Evolutionary conservation across 23 tunicate genomes (phyloP).

Genomic region (Styela plicata): DNA sequence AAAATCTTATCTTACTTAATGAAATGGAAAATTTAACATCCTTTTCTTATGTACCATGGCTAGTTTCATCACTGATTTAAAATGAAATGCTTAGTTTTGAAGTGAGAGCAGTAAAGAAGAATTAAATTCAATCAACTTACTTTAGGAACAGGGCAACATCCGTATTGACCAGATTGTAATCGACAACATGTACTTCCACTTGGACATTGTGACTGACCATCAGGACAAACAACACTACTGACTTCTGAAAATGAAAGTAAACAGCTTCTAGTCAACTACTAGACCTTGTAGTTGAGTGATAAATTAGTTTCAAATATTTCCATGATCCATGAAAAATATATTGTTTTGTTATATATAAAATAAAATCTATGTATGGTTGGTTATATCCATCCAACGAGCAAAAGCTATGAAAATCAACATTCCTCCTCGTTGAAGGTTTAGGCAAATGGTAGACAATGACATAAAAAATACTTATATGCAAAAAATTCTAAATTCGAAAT

Average conservation of each 20-base stretch:
- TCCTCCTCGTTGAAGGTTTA: too few species aligned
- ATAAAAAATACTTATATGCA: too few species aligned
- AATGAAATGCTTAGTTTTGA: too few species aligned
- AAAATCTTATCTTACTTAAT: too few species aligned
- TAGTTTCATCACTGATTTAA: too few species aligned
- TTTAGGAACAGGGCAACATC: constrained; percentile 28
- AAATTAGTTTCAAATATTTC: background rate
- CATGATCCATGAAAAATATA: background rate
- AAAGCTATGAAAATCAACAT: too few species aligned
- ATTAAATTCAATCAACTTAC: background rate
- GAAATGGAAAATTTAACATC: too few species aligned
- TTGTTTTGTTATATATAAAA: background rate
- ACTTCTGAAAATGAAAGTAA: constrained; percentile 13
- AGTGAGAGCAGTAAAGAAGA: too few species aligned
- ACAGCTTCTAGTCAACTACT: too few species aligned
- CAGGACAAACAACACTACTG: constrained; percentile 14
- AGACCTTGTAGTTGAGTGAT: background rate
- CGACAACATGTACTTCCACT: constrained; percentile 25
- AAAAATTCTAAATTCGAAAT: too few species aligned
- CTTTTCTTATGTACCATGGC: too few species aligned
- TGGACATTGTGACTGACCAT: constrained; percentile 9
- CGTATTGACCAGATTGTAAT: constrained; percentile 23
- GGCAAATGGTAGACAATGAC: too few species aligned
- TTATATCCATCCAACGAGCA: background rate
- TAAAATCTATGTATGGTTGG: background rate